Base-by-base conservation (phyloP, 1,140 invertebrate genomes). In the Xylocopa sonorina region DNA sequence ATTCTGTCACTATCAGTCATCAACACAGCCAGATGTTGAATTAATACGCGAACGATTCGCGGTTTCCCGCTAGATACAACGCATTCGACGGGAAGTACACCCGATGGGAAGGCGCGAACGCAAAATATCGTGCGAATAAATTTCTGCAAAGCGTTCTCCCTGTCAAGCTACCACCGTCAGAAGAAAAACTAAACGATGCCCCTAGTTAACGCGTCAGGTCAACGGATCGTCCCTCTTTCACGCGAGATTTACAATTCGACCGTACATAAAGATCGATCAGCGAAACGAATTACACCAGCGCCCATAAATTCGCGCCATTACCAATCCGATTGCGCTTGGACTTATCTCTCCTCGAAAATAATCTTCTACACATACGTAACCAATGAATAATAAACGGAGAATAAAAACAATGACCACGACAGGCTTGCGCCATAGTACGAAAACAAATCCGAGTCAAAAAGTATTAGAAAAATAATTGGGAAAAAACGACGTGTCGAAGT, bases 121-220 rank as follows among this genome's bases (percentile, higher is more conserved):
- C 43, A 48, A 41, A 69, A 80, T 66, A 80, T 72, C 73, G 68
- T 32, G 27, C 51, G 73, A 80, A 77, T 72, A 76, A 84, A 84
- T 84, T 84, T 84, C 78, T 53, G 4, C 82, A 78, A 84, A 77
- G n/a, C 7, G 14, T 18, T 32, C 69, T 84, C 82, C 50, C 57
- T 67, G 83, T 80, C 84, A 60, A 50, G 58, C 50, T 24, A 27
- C 53, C 55, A 27, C 53, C 55, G 68, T 78, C 80, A 41, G 29
- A 58, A 50, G 38, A 82, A 58, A 83, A 83, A 69, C 24, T n/a
- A 80, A 75, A 55, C 16, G 55, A n/a, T n/a, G n/a, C n/a, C n/a
- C 38, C 62, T 41, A 10, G 24, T 48, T 78, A 62, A n/a, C n/a
- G 64, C 51, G 27, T 68, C 68, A 43, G 80, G 62, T 83, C 75